Evolutionary conservation across 1,140 invertebrate genomes (phyloP), one percentile per base, ranked within the genome.

Genomic region (Batillaria attramentaria): DNA sequence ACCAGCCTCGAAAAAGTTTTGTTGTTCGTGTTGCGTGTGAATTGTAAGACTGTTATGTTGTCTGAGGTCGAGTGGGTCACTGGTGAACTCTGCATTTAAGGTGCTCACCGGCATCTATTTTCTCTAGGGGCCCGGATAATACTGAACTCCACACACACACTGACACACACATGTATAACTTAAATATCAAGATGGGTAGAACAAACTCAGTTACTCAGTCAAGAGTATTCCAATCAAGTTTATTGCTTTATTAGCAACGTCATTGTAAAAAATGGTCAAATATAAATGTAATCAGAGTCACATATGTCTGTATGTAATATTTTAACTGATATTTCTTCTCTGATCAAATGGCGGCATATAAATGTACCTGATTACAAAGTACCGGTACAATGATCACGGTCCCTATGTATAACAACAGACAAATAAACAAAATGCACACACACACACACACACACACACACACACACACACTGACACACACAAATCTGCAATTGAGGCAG

Each of bases 211-310:
- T n/a, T 2, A 39, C 6, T 39, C 66, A 69, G 42, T 69, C 37
- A 69, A 69, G 24, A 20, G 18, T 2, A 41, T 16, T 6, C 24
- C 41, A 24, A 69, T 18, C 13, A 46, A 70, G 0, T 46, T 70
- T 33, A 31, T 70, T 20, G 37, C 66, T 35, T 35, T 6, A 3
- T 35, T 31, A 39, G 35, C 6, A 33, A 6, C 66, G 66, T 41
- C 39, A 69, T 41, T n/a, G n/a, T 39, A 69, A 69, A 69, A 69
- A 39, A n/a, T 8, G 31, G 13, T 31, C 24, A 60, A 60, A 60
- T 6, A n/a, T n/a, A 6, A 60, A n/a, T n/a, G 24, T n/a, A 60
- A 60, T 6, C 24, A 6, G 24, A 60, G 6, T 6, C 57, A 60
- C 57, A 60, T 31, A 60, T 60, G n/a, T n/a, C n/a, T n/a, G n/a